Conservation (phyloP, 2,113 vertebrate species). For the Callipepla californica region DNA sequence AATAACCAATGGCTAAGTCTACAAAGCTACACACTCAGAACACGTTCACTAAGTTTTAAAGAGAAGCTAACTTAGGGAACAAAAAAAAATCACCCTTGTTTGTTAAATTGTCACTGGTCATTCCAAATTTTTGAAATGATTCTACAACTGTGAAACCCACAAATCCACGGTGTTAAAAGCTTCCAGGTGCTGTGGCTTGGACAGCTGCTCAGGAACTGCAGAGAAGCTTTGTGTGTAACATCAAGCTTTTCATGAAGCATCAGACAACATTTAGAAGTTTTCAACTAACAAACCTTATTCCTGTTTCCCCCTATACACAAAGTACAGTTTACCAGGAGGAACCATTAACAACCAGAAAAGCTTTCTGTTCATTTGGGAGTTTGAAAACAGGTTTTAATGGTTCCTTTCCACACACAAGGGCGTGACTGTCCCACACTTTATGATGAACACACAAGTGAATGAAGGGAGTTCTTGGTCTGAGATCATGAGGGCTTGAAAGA, state of each 20-base stretch:
- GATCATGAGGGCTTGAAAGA: not conserved
- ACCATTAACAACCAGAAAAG: rapidly evolving
- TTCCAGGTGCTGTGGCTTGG: not conserved
- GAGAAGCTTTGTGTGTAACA: not conserved
- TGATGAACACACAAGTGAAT: not conserved
- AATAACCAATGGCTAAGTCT: not conserved
- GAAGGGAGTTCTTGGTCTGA: not conserved
- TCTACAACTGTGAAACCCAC: no score
- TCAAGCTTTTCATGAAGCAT: not conserved
- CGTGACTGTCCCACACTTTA: not conserved
- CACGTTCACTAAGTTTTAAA: not conserved
- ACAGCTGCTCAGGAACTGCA: not conserved
- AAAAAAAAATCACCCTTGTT: not conserved
- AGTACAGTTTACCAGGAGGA: not conserved
- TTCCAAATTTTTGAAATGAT: not conserved
- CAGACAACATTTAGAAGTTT: not conserved
- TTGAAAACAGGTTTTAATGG: not conserved
- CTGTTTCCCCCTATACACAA: not conserved
- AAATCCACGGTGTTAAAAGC: not conserved
- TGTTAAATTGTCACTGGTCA: not conserved
- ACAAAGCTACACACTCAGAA: not conserved
- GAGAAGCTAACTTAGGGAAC: not conserved
- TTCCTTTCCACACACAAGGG: not conserved
- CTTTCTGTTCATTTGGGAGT: not conserved
- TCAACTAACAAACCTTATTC: not conserved